A percentile compares a stretch with the other conserved stretches of the same genome.
phyloP scores from a whole-genome alignment of 1,140 invertebrate genomes.

The Drosophila kepulauana region DNA sequence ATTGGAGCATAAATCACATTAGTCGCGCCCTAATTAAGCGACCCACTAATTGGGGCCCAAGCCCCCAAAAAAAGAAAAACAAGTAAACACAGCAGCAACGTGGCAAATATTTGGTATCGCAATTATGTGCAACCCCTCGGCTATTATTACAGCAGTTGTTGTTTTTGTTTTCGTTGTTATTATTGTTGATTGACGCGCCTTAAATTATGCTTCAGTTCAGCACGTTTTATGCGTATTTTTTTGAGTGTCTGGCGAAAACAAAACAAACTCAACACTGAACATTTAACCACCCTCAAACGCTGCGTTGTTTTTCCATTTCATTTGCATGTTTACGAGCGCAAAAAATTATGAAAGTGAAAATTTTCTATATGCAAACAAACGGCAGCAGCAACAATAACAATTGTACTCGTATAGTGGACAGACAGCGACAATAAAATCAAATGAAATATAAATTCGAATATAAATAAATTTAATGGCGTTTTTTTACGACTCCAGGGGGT shows the following conservation, averaged over 20 bases:
- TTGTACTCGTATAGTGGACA: conserved; percentile 30
- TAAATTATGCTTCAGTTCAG: conserved; percentile 61
- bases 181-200: conserved; percentile 64
- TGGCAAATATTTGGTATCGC: conserved; percentile 43
- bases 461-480: conserved; percentile 52
- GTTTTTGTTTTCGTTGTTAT: conserved; percentile 19
- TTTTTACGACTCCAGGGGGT: conserved; percentile 21
- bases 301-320: conserved; percentile 52
- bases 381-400: conserved; percentile 19
- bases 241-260: conserved; percentile 14
- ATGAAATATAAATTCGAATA: conserved; percentile 59
- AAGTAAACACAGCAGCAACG: conserved; percentile 24
- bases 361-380: conserved; percentile 21
- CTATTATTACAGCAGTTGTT: conserved; percentile 1
- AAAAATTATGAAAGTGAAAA: conserved; percentile 78
- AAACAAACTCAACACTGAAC: not conserved
- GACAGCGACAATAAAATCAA: conserved; percentile 64
- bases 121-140: conserved; percentile 53
- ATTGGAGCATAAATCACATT: conserved; percentile 65
- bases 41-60: conserved; percentile 55
- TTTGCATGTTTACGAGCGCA: conserved; percentile 69
- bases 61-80: conserved; percentile 15
- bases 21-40: conserved; percentile 62
- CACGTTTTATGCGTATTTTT: conserved; percentile 24
- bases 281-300: conserved; percentile 8